phyloP scores from a whole-genome alignment of 2,888 invertebrate species.

The Miltochrista miniata region DNA sequence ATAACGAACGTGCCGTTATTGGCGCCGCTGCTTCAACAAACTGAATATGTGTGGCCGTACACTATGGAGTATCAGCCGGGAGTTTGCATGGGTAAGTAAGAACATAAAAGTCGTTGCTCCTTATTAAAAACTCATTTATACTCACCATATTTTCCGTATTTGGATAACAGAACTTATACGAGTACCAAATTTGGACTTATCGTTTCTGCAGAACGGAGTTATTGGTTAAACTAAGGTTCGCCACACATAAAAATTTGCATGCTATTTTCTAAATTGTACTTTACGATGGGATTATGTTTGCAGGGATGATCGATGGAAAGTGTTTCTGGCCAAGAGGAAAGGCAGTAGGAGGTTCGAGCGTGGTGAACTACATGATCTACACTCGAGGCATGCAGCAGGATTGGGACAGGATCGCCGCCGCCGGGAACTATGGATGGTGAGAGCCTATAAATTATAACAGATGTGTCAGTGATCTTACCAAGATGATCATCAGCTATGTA shows the following conservation, averaged over 20 bases:
- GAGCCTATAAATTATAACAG: conserved; percentile 17
- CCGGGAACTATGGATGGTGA: conserved; percentile 87
- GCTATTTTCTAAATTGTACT: too few species aligned
- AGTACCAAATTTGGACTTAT: too few species aligned
- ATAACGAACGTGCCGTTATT: conserved; percentile 71
- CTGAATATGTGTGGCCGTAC: conserved; percentile 77
- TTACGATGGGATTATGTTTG: conserved; percentile 10
- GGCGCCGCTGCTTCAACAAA: conserved; percentile 69
- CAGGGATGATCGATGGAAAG: conserved; percentile 66
- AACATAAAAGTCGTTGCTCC: too few species aligned
- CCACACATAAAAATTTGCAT: too few species aligned
- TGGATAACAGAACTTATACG: too few species aligned
- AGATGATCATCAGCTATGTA: too few species aligned
- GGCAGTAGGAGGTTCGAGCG: conserved; percentile 78
- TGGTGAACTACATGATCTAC: conserved; percentile 85
- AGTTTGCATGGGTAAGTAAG: conserved; percentile 71
- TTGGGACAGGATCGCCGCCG: conserved; percentile 86
- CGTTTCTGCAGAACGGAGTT: too few species aligned
- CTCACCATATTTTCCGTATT: not conserved
- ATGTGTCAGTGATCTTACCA: not conserved
- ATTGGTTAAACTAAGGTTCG: too few species aligned
- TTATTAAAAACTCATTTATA: not conserved
- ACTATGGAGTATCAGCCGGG: conserved; percentile 81
- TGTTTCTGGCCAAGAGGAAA: conserved; percentile 79
- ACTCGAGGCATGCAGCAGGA: conserved; percentile 86